Percentiles rank a stretch among this genome's conserved stretches.
Evolutionary conservation across 2,797 vertebrate genomes (phyloP).

Genomic region (Smutsia temminckii): DNA sequence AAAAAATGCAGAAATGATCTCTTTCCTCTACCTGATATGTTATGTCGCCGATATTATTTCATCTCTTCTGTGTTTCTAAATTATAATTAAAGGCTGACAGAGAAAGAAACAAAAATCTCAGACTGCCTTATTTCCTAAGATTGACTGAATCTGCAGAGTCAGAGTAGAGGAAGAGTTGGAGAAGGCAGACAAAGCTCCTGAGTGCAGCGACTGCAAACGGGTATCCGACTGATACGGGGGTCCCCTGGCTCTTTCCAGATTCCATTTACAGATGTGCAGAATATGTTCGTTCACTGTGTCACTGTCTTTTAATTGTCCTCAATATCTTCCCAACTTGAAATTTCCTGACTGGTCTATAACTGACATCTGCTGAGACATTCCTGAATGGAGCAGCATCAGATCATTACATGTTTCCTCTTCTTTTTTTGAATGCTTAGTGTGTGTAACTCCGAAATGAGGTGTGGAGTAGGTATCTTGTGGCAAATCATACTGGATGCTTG

Average conservation of each 20-base stretch:
- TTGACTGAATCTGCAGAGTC: background rate
- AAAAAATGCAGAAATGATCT: background rate
- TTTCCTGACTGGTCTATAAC: background rate
- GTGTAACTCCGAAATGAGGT: background rate
- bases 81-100: background rate
- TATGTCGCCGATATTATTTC: background rate
- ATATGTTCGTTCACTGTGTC: background rate
- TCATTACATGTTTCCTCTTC: background rate
- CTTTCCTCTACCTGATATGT: background rate
- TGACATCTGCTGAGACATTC: slow-evolving; percentile 34
- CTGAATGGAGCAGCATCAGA: background rate
- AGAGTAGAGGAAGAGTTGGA: background rate
- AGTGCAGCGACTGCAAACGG: background rate
- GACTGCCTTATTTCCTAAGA: background rate
- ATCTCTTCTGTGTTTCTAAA: background rate
- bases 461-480: background rate
- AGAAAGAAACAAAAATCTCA: background rate
- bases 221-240: background rate
- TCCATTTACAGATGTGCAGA: background rate
- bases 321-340: background rate
- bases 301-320: background rate
- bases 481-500: background rate
- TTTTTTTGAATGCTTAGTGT: background rate
- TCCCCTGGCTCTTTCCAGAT: background rate
- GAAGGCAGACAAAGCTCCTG: background rate